These are phyloP conservation scores for Drosophila anomelani DNA, from an alignment of 2,888 invertebrate species.

Conservation along the genomic window DNA sequence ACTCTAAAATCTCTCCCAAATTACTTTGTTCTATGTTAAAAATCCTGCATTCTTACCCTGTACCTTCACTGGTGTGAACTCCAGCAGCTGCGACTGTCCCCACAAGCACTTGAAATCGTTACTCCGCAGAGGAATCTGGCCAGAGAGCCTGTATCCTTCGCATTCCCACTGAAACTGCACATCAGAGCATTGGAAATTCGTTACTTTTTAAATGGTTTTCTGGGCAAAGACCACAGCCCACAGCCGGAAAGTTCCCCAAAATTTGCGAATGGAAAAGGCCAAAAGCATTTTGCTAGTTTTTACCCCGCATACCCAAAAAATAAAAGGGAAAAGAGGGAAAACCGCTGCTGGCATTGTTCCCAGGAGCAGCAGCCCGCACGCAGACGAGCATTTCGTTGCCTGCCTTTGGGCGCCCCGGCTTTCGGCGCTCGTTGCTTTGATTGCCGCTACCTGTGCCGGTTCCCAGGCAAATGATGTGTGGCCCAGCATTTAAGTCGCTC, in stretches of 20 bases:
- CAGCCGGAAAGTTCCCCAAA: conserved; percentile 35
- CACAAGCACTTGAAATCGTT: conserved; percentile 9
- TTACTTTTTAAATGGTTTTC: conserved; percentile 29
- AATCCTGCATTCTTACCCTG: not conserved
- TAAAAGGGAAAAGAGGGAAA: not conserved
- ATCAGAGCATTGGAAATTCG: conserved; percentile 35
- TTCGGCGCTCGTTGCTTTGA: conserved; percentile 52
- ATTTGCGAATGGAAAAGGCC: conserved; percentile 40
- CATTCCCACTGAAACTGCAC: conserved; percentile 8
- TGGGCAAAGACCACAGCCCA: conserved; percentile 36
- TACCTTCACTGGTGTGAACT: conserved; percentile 66
- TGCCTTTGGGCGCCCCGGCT: conserved; percentile 52
- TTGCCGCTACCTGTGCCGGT: conserved; percentile 71
- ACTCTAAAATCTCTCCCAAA: not conserved
- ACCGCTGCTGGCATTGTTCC: conserved; percentile 54
- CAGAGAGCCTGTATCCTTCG: not conserved
- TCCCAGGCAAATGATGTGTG: conserved; percentile 60
- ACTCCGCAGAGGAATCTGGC: not conserved
- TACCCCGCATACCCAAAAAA: conserved; percentile 3
- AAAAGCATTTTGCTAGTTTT: conserved; percentile 45
- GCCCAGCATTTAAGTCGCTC: conserved; percentile 69
- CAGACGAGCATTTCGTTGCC: conserved; percentile 55
- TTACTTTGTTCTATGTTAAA: not conserved
- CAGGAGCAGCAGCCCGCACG: conserved; percentile 55
- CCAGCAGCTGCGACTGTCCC: conserved; percentile 56